phyloP scores from a whole-genome alignment of 2,113 vertebrate genomes.

The Formicarius rufipectus region DNA sequence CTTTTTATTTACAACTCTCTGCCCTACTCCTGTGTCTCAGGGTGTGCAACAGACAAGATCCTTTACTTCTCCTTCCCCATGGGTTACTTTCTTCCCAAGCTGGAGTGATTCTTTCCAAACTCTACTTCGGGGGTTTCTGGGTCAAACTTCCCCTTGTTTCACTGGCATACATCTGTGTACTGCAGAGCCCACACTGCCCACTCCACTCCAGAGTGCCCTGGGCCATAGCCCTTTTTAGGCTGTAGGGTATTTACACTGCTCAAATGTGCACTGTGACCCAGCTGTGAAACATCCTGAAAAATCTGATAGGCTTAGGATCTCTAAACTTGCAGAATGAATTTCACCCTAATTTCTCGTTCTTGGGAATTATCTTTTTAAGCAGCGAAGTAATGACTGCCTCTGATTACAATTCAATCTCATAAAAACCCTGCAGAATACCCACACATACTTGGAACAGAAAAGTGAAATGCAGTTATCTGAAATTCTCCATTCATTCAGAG shows the following conservation, averaged over 20 bases:
- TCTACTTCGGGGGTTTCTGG: fast-evolving
- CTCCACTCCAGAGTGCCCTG: neutral
- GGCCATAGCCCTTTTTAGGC: neutral
- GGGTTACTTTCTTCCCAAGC: neutral
- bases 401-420: conserved; percentile 25
- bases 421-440: neutral
- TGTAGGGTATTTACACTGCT: neutral
- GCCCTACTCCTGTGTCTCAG: neutral
- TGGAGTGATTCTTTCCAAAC: neutral
- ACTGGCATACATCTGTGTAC: fast-evolving
- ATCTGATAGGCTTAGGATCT: neutral
- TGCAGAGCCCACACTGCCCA: fast-evolving
- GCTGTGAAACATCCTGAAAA: neutral
- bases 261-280: neutral
- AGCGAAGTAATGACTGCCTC: neutral
- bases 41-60: fast-evolving
- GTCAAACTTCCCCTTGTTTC: neutral
- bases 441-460: neutral
- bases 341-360: conserved; percentile 9
- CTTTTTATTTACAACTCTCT: neutral
- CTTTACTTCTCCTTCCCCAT: fast-evolving
- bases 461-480: neutral
- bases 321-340: neutral
- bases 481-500: conserved; percentile 4
- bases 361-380: neutral